Evolutionary conservation across 2,797 vertebrate species (phyloP).

Genomic region (Xyrichtys novacula): DNA sequence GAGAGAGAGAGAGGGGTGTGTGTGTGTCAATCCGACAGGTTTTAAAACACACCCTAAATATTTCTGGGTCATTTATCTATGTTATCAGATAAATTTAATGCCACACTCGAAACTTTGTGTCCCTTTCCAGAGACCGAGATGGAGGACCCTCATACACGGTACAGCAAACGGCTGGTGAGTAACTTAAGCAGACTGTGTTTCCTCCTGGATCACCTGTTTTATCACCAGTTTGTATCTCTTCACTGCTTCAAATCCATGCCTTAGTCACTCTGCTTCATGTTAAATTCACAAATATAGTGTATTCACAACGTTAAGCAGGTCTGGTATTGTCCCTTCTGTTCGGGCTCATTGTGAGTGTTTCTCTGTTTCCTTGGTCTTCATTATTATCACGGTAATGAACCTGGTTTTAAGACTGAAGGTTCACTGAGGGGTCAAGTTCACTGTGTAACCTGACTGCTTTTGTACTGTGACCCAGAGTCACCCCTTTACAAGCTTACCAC

Average conservation of each 20-base stretch:
- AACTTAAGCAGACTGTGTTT: slow-evolving; percentile 31
- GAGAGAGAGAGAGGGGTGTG: slow-evolving; percentile 8
- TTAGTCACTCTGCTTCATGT: background rate
- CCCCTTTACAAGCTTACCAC: background rate
- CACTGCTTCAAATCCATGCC: background rate
- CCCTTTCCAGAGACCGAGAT: slow-evolving; percentile 75
- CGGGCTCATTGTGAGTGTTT: background rate
- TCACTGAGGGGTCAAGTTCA: slow-evolving; percentile 81
- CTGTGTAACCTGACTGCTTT: slow-evolving; percentile 27
- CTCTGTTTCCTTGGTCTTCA: slow-evolving; percentile 21
- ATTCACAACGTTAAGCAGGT: background rate
- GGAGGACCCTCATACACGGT: slow-evolving; percentile 91
- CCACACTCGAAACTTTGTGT: slow-evolving; percentile 32
- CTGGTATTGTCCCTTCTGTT: background rate
- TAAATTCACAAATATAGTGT: too few species aligned
- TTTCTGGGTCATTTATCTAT: accelerated
- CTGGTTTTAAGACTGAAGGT: slow-evolving; percentile 61
- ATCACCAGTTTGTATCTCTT: slow-evolving; percentile 25
- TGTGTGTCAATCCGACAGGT: slow-evolving; percentile 22
- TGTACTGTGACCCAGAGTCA: slow-evolving; percentile 43
- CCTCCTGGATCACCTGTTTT: slow-evolving; percentile 22
- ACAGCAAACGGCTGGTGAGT: slow-evolving; percentile 98
- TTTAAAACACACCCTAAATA: background rate
- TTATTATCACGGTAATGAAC: slow-evolving; percentile 56
- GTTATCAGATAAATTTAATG: background rate